phyloP scores from a whole-genome alignment of 2,888 invertebrate genomes.

The Oxytorus armatus region DNA sequence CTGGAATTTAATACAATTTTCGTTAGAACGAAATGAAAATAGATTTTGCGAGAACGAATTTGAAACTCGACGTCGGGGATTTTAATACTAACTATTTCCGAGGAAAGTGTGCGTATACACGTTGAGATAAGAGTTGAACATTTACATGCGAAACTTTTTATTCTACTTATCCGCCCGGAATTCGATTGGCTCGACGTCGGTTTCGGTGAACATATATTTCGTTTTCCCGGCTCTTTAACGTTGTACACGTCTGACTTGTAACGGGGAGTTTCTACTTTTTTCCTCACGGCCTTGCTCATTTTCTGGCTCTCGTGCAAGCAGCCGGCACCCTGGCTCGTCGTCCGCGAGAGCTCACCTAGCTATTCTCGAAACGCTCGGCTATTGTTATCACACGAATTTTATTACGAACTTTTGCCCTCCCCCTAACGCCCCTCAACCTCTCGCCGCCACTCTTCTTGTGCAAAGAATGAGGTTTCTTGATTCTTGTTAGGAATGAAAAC shows the following conservation, averaged over 20 bases:
- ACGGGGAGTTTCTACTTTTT: slow-evolving; percentile 51
- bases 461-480: background rate
- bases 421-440: background rate
- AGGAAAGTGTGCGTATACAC: background rate
- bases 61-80: too few relatives aligned
- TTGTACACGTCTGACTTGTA: slow-evolving; percentile 43
- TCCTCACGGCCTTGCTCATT: slow-evolving; percentile 36
- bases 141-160: slow-evolving; percentile 36
- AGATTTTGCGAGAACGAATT: too few relatives aligned
- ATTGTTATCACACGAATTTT: slow-evolving; percentile 53
- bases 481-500: slow-evolving; percentile 16
- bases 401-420: slow-evolving; percentile 34
- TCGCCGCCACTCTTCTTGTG: too few relatives aligned
- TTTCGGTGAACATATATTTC: slow-evolving; percentile 25
- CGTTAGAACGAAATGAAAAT: too few relatives aligned
- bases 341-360: slow-evolving; percentile 13
- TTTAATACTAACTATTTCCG: slow-evolving; percentile 1
- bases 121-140: slow-evolving; percentile 31
- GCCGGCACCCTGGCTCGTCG: background rate
- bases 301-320: slow-evolving; percentile 32
- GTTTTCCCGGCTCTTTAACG: slow-evolving; percentile 27
- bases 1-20: too few relatives aligned
- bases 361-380: slow-evolving; percentile 36
- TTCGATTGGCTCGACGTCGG: slow-evolving; percentile 50
- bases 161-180: slow-evolving; percentile 40